Evolutionary conservation across 2,888 invertebrate species (phyloP), one percentile per base, ranked within the genome.

Genomic region (Trissonchulus latispiculum): DNA sequence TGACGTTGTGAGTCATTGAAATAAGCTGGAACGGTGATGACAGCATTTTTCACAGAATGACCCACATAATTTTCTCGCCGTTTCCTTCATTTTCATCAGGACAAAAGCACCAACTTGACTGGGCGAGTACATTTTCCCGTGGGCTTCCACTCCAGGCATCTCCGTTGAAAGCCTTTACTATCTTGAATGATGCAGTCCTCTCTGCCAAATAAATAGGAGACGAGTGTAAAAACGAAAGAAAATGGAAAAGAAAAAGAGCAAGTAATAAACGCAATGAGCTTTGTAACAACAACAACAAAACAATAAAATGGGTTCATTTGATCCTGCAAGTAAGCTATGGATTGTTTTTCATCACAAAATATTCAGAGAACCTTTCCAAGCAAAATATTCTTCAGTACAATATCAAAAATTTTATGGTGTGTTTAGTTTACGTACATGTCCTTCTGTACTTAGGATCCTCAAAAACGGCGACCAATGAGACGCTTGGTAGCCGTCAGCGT

Each of bases 1-100:
- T 96, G 96, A 83, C 97, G 87, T 85, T 99, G 97, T 0, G 96
- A 96, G 84, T 99, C 97, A 83, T 99, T 99, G 86, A 96, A 99
- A 85, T 99, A 99, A 1, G 97, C 97, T 0, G 97, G 99, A 0
- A 99, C 97, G 0, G 99, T 99, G 77, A 99, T 87, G 29, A 99
- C 99, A 0, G 97, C 97, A 84, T 99, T 97, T 85, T 94, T 95
- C 0, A 95, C 93, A 8, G 90, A 85, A 0, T 90, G 90, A 81
- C 91, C 93, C 36, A 99, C 86, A 82, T 97, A 97, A 0, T 90
- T 89, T 80, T 99, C 97, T 1, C 81, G 82, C 33, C 82, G 80
- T 73, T 23, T 96, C 96, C 85, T 92, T 96, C 96, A 96, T 96
- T 87, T 97, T 96, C 78, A 91, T 89, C 31, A 96, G 87, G 0